phyloP scores from a whole-genome alignment of 2,888 invertebrate genomes.

The Macrophya alboannulata region DNA sequence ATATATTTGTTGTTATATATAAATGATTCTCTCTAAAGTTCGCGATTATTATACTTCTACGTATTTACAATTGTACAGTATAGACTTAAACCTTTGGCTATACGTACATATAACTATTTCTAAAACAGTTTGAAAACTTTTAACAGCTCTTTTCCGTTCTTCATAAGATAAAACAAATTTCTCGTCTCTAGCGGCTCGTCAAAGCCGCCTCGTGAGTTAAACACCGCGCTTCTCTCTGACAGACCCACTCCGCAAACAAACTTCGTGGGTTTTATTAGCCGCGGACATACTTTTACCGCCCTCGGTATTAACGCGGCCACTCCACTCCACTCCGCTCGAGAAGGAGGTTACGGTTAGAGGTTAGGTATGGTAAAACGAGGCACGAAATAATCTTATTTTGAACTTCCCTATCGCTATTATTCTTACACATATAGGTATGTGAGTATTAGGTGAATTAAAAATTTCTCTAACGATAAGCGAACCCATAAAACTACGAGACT shows the following conservation, averaged over 20 bases:
- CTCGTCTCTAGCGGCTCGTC: conserved; percentile 52
- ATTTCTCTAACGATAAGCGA: neutral
- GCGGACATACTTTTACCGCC: conserved; percentile 49
- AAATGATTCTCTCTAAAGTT: neutral
- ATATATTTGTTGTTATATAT: no score
- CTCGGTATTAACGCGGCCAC: neutral
- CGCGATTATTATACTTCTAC: neutral
- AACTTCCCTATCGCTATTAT: neutral
- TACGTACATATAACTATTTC: neutral
- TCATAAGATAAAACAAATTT: conserved; percentile 54
- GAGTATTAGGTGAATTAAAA: neutral
- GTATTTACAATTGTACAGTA: neutral
- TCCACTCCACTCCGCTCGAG: neutral
- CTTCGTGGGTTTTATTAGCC: conserved; percentile 53
- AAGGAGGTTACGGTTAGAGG: neutral
- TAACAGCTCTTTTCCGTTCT: neutral
- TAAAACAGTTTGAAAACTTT: neutral
- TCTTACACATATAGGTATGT: neutral
- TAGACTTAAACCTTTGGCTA: neutral
- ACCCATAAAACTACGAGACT: neutral
- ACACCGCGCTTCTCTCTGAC: conserved; percentile 46
- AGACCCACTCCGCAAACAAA: conserved; percentile 53
- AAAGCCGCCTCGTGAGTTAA: conserved; percentile 34
- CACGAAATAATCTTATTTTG: neutral
- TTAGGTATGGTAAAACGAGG: neutral